Evolutionary conservation across 2,888 invertebrate genomes (phyloP).

Genomic region (Leucania comma): DNA sequence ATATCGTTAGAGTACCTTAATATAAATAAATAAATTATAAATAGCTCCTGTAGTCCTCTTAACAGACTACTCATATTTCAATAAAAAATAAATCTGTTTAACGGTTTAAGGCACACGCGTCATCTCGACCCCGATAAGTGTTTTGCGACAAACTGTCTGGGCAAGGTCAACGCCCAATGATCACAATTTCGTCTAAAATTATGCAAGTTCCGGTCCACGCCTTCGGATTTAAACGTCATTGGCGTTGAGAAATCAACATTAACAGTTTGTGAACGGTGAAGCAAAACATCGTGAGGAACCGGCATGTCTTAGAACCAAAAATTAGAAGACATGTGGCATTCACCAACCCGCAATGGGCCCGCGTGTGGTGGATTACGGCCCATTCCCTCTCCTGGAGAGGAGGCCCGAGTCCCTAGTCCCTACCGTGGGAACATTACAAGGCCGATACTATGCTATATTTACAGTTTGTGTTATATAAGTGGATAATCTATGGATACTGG

Average conservation of each 20-base stretch:
- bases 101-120: slow-evolving; percentile 11
- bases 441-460: too few species aligned
- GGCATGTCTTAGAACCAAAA: too few species aligned
- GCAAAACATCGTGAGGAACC: too few species aligned
- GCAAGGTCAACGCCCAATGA: slow-evolving; percentile 56
- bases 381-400: too few species aligned
- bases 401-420: too few species aligned
- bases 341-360: too few species aligned
- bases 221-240: slow-evolving; percentile 26
- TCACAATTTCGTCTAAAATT: slow-evolving; percentile 48
- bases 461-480: neutral
- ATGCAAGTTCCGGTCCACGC: slow-evolving; percentile 46
- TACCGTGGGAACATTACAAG: too few species aligned
- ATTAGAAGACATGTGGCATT: too few species aligned
- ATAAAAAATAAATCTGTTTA: neutral
- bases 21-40: too few species aligned
- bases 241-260: slow-evolving; percentile 2
- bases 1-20: too few species aligned
- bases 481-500: neutral
- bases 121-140: slow-evolving; percentile 35
- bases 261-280: too few species aligned
- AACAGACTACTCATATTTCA: neutral
- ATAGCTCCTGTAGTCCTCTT: neutral
- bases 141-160: slow-evolving; percentile 40
- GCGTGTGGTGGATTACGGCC: too few species aligned